Evolutionary conservation across 2,113 vertebrate species (phyloP).

Genomic region (Arothron firmamentum): DNA sequence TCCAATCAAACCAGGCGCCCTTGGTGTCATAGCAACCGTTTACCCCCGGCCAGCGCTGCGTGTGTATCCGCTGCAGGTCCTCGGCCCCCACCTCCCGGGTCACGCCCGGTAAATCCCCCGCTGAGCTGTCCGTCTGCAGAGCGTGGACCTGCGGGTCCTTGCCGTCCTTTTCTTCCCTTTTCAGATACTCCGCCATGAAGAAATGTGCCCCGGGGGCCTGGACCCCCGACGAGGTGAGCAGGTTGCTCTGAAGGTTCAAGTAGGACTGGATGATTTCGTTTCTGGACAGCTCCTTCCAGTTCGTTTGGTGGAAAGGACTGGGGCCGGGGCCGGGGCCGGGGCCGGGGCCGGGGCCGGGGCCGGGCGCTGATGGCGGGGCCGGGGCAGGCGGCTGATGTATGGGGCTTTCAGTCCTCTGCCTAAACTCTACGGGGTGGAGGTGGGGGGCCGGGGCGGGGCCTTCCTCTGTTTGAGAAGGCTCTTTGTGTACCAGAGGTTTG

Average conservation of each 20-base stretch:
- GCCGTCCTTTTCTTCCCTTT: slow-evolving; percentile 88
- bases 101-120: slow-evolving; percentile 82
- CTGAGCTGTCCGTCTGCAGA: slow-evolving; percentile 78
- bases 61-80: slow-evolving; percentile 85
- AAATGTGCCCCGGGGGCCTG: slow-evolving; percentile 93
- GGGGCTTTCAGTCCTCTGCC: slow-evolving; percentile 83
- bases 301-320: slow-evolving; percentile 95
- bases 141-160: slow-evolving; percentile 84
- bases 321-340: slow-evolving; percentile 66
- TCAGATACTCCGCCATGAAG: slow-evolving; percentile 97
- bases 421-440: slow-evolving; percentile 72
- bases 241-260: slow-evolving; percentile 95
- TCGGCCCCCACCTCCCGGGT: slow-evolving; percentile 79
- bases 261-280: slow-evolving; percentile 98
- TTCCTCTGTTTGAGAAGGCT: slow-evolving; percentile 82
- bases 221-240: slow-evolving; percentile 93
- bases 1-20: slow-evolving; percentile 98
- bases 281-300: slow-evolving; percentile 97
- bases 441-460: slow-evolving; percentile 17
- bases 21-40: slow-evolving; percentile 96
- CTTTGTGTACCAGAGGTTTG: slow-evolving; percentile 91
- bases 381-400: slow-evolving; percentile 66
- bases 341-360: slow-evolving; percentile 12
- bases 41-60: slow-evolving; percentile 86
- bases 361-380: slow-evolving; percentile 39